Conservation (phyloP, 2,888 invertebrate species). For the Rhingia campestris region DNA sequence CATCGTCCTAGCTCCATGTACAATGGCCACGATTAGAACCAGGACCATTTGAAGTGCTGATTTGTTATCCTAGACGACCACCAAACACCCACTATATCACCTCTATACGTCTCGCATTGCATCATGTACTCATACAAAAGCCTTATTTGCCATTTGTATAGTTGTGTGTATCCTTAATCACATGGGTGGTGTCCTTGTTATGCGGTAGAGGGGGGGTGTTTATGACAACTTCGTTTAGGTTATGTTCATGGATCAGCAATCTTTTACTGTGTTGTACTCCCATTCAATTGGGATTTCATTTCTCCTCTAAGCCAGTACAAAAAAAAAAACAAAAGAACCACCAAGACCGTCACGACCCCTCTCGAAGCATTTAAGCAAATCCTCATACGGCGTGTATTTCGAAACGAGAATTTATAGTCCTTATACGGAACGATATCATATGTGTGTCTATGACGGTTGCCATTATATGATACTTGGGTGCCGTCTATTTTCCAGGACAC, state of each 20-base stretch:
- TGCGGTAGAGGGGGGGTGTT: constrained; percentile 43
- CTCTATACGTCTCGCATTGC: constrained; percentile 9
- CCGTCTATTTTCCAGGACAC: constrained; percentile 47
- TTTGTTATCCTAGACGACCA: constrained; percentile 70
- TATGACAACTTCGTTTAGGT: constrained; percentile 73
- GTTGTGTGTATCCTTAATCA: constrained; percentile 59
- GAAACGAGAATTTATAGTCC: constrained; percentile 56
- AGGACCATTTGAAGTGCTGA: constrained; percentile 65
- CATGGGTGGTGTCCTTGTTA: constrained; percentile 44
- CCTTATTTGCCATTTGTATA: not conserved
- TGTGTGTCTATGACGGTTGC: constrained; percentile 49
- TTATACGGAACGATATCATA: constrained; percentile 22
- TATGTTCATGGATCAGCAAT: constrained; percentile 69
- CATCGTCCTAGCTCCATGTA: not conserved
- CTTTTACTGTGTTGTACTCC: constrained; percentile 42
- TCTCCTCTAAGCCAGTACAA: constrained; percentile 8
- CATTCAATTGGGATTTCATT: constrained; percentile 51
- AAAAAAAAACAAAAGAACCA: constrained; percentile 1
- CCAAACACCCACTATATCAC: constrained; percentile 36
- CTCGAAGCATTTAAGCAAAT: constrained; percentile 1
- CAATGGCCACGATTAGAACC: constrained; percentile 34
- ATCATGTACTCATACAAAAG: constrained; percentile 7
- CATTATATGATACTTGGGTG: constrained; percentile 40
- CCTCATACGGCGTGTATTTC: constrained; percentile 7
- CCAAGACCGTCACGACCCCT: not conserved